phyloP scores from a whole-genome alignment of 2,888 invertebrate species.

The Strigamia crassipes region DNA sequence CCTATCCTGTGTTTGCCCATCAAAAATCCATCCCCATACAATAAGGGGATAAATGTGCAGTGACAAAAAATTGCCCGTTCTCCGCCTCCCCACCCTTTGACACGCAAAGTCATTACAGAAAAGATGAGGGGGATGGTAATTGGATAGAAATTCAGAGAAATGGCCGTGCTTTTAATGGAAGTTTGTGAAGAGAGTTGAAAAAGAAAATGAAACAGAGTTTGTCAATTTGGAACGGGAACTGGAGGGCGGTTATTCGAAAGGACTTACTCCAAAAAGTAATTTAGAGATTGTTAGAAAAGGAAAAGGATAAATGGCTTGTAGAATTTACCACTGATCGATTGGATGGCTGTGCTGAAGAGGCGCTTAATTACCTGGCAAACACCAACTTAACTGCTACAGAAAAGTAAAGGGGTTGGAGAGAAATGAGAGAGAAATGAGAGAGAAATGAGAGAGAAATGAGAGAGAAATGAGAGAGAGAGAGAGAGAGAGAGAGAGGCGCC shows the following conservation, averaged over 20 bases:
- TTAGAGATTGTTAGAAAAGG: neutral
- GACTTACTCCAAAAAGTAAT: conserved; percentile 3
- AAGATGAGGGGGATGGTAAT: conserved; percentile 34
- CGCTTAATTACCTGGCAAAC: conserved; percentile 37
- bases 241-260: neutral
- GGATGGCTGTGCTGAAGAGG: conserved; percentile 18
- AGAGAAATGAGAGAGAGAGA: too few species aligned
- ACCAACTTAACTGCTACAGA: neutral
- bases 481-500: too few species aligned
- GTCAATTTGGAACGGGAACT: neutral
- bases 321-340: conserved; percentile 37
- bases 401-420: conserved; percentile 1
- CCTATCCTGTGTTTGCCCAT: neutral
- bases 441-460: neutral
- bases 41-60: conserved; percentile 25
- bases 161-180: conserved; percentile 29
- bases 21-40: neutral
- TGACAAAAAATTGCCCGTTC: neutral
- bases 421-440: neutral
- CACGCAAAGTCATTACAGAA: conserved; percentile 28
- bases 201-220: conserved; percentile 16
- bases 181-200: neutral
- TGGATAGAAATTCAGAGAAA: conserved; percentile 37
- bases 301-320: conserved; percentile 34
- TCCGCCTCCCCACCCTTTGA: neutral